Evolutionary conservation across 1,140 invertebrate genomes (phyloP), one percentile per base, ranked within the genome.

Genomic region (Nilaparvata lugens): DNA sequence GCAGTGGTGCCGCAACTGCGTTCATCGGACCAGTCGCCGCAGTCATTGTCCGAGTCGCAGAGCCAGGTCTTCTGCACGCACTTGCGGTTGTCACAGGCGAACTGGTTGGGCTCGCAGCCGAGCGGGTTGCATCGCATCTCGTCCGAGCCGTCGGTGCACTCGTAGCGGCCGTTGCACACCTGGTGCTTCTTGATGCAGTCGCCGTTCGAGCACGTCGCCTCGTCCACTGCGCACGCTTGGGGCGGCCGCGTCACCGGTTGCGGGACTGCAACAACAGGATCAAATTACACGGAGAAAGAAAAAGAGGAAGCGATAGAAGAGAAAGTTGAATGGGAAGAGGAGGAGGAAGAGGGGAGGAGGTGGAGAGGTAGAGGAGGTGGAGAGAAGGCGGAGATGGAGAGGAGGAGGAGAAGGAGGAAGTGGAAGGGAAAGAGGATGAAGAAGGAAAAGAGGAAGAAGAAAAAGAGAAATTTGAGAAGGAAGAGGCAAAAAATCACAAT

Each of bases 81-180:
- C 63, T 87, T 84, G 53, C 85, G 85, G 71, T 95, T 97, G 42
- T 75, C 75, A 72, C 95, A 97, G 56, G 86, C 81, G 74, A 89
- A 95, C 74, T 98, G 87, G 71, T 97, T 97, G 0, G 95, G 95
- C 72, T 97, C 89, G 72, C 94, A 98, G 13, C 83, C 84, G 40
- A 79, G 76, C 4, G 73, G 73, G 70, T 71, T 85, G 78, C 93
- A 97, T 69, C 86, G 80, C 66, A 83, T 81, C 79, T 97, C 94
- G 75, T 97, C 94, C 3, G 90, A 93, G 16, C 85, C 82, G 73
- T 97, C 95, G 11, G 79, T 76, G 70, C 94, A 97, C 69, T 95
- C 88, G 6, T 75, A 75, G 52, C 80, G 80, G 7, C 88, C 87
- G 71, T 97, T 86, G 71, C 95, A 97, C 21, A 95, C 83, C 57